Percentiles rank a stretch among this genome's conserved stretches.
phyloP scores from a whole-genome alignment of 2,797 vertebrate genomes.

The Tokudaia tokunoshimensis region DNA sequence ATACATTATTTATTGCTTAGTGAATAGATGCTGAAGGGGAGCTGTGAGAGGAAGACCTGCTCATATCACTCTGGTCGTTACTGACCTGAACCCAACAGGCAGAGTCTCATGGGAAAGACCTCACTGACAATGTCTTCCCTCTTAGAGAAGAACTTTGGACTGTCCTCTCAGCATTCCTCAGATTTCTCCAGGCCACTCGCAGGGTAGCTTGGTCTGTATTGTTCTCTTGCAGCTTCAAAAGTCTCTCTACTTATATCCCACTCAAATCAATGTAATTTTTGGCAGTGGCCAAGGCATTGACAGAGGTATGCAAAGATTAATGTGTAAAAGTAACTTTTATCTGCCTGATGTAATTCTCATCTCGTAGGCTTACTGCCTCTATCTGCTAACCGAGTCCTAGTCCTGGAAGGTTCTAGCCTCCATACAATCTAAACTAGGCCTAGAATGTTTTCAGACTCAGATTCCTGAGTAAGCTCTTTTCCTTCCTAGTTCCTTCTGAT shows the following conservation, averaged over 20 bases:
- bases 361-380: background rate
- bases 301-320: constrained; percentile 15
- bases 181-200: background rate
- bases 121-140: background rate
- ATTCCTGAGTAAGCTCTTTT: background rate
- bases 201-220: background rate
- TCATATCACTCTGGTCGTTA: background rate
- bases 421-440: background rate
- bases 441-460: background rate
- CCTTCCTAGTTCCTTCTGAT: background rate
- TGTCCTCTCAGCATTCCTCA: background rate
- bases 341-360: background rate
- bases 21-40: background rate
- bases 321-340: background rate
- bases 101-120: background rate
- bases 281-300: background rate
- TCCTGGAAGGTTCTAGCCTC: background rate
- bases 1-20: background rate
- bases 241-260: background rate
- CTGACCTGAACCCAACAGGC: background rate
- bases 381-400: background rate
- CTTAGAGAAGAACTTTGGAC: background rate
- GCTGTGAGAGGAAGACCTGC: constrained; percentile 8
- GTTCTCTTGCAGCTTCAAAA: background rate
- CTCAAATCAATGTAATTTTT: constrained; percentile 26